Conservation (phyloP, 2,888 invertebrate genomes). For the Mesorhabditis spiculigera region DNA sequence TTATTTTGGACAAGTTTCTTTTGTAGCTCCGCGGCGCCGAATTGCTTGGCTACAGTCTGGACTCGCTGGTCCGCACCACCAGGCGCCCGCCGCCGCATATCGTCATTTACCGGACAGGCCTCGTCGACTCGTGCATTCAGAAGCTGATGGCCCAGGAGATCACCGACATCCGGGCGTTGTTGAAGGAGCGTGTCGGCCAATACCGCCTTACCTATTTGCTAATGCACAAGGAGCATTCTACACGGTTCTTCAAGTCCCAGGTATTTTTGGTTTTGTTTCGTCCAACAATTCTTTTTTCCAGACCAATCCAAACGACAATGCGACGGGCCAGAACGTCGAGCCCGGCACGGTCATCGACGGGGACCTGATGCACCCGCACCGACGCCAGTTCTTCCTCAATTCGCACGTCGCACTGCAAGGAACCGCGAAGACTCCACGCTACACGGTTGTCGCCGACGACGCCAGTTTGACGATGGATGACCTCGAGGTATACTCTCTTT, state of each 20-base stretch:
- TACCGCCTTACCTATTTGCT: conserved; percentile 32
- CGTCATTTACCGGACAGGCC: conserved; percentile 40
- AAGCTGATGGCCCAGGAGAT: conserved; percentile 34
- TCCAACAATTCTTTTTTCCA: not conserved
- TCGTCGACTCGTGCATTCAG: conserved; percentile 27
- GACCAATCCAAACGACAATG: conserved; percentile 13
- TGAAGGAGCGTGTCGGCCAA: conserved; percentile 13
- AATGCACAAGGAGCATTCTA: conserved; percentile 40
- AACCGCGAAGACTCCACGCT: conserved; percentile 46
- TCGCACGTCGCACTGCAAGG: conserved; percentile 54
- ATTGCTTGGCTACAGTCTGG: conserved; percentile 16
- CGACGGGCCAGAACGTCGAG: conserved; percentile 42
- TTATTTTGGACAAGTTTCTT: not conserved
- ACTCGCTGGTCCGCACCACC: conserved; percentile 23
- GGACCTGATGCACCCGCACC: conserved; percentile 33
- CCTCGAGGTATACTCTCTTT: conserved; percentile 24
- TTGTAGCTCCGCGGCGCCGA: conserved; percentile 24
- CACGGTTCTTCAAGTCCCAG: conserved; percentile 27
- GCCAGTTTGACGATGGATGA: conserved; percentile 29
- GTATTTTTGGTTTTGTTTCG: no score
- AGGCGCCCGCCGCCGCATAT: conserved; percentile 25
- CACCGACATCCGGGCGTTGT: conserved; percentile 31
- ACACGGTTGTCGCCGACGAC: conserved; percentile 49
- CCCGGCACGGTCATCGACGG: conserved; percentile 47
- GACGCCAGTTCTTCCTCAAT: conserved; percentile 49